Conservation (phyloP, 2,888 invertebrate genomes). For the Apotomis betuletana region DNA sequence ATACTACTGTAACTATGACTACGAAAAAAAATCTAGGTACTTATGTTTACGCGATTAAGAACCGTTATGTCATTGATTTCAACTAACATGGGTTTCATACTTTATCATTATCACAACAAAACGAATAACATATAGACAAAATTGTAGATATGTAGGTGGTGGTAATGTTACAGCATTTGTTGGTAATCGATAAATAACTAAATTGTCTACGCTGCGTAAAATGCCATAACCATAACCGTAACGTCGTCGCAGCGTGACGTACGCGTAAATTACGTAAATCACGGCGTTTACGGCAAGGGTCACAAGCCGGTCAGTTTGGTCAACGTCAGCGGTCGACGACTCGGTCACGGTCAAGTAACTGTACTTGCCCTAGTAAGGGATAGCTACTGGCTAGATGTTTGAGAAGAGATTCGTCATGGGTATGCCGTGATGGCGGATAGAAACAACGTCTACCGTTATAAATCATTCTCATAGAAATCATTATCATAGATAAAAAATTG, state of each 20-base stretch:
- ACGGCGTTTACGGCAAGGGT: constrained; percentile 34
- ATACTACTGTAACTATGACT: too few species aligned
- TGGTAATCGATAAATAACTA: not conserved
- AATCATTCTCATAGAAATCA: too few species aligned
- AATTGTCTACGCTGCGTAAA: not conserved
- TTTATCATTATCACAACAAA: too few species aligned
- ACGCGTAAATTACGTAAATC: constrained; percentile 18
- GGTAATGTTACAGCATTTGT: not conserved
- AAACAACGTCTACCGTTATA: too few species aligned
- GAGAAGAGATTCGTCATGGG: constrained; percentile 7
- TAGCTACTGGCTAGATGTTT: constrained; percentile 23
- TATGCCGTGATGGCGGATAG: not conserved
- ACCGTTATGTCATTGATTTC: too few species aligned
- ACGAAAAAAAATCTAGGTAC: too few species aligned
- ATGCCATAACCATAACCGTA: not conserved
- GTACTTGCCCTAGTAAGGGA: constrained; percentile 74
- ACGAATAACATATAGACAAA: too few species aligned
- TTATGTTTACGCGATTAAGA: too few species aligned
- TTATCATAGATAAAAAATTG: too few species aligned
- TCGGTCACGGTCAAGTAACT: constrained; percentile 78
- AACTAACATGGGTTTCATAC: too few species aligned
- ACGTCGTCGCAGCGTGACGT: not conserved
- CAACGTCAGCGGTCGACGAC: constrained; percentile 51
- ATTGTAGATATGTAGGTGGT: too few species aligned
- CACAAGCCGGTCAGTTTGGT: constrained; percentile 51